Conservation (phyloP, 2,113 vertebrate species). For the Misgurnus anguillicaudatus region DNA sequence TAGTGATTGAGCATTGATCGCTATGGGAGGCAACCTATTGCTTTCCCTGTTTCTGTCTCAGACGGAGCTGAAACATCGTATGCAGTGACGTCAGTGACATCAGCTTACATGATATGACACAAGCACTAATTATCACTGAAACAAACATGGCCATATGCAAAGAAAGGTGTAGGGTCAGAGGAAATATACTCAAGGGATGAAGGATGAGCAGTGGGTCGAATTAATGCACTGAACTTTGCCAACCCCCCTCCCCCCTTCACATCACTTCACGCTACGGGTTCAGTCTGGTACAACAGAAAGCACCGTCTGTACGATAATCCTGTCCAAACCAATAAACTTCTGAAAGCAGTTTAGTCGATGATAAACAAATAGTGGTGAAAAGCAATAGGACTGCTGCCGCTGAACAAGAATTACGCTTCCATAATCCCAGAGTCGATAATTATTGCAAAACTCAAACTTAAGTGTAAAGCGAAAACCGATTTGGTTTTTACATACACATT, state of each 20-base stretch:
- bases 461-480: not conserved
- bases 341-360: not conserved
- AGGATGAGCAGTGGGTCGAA: not conserved
- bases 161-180: not conserved
- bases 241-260: not conserved
- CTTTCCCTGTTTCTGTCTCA: conserved; percentile 29
- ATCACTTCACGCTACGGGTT: not conserved
- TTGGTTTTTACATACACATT: not conserved
- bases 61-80: too few species aligned
- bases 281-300: not conserved
- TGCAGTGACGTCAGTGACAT: conserved; percentile 1
- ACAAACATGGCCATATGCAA: conserved; percentile 13
- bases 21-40: conserved; percentile 62
- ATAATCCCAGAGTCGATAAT: not conserved
- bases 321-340: conserved; percentile 3
- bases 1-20: conserved; percentile 70
- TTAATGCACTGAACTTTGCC: conserved; percentile 7
- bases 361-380: not conserved
- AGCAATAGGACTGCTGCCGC: not conserved
- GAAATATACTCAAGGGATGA: conserved; percentile 28
- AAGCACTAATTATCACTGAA: conserved; percentile 66
- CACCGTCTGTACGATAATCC: not conserved
- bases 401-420: not conserved
- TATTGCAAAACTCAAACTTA: not conserved
- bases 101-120: conserved; percentile 56